A percentile compares a stretch with the other conserved stretches of the same genome.
phyloP scores from a whole-genome alignment of 1,140 invertebrate species.

The Pachypeltis micranthus region DNA sequence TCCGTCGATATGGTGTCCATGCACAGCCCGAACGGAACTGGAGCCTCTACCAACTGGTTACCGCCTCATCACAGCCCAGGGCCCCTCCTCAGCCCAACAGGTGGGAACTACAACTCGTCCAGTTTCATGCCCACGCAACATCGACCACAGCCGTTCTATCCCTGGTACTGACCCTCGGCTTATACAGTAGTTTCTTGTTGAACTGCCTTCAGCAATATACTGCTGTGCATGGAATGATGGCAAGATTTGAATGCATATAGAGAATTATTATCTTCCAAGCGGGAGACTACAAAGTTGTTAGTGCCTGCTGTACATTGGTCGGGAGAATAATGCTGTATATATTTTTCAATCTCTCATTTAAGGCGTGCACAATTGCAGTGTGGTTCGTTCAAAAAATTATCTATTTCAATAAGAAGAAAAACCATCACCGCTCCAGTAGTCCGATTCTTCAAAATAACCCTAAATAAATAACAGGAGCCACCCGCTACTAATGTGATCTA shows the following conservation, averaged over 20 bases:
- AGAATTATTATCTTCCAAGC: background rate
- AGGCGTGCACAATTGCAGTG: too few relatives aligned
- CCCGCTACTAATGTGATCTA: background rate
- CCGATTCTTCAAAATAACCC: too few relatives aligned
- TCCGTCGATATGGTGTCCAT: slow-evolving; percentile 24
- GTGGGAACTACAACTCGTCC: slow-evolving; percentile 22
- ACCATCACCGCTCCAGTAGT: too few relatives aligned
- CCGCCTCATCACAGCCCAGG: slow-evolving; percentile 21
- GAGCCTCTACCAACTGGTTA: slow-evolving; percentile 20
- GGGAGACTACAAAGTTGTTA: too few relatives aligned
- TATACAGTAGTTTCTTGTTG: background rate
- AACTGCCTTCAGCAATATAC: background rate
- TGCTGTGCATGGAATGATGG: background rate
- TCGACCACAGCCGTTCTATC: slow-evolving; percentile 26
- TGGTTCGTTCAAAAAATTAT: too few relatives aligned
- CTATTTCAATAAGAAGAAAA: too few relatives aligned
- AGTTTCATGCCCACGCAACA: slow-evolving; percentile 23
- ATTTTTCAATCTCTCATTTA: background rate
- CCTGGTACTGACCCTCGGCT: slow-evolving; percentile 24
- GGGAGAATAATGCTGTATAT: background rate
- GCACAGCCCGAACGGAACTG: slow-evolving; percentile 23
- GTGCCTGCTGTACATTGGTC: too few relatives aligned
- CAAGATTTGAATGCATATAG: background rate
- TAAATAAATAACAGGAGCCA: too few relatives aligned
- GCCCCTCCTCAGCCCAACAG: slow-evolving; percentile 17